These are phyloP conservation scores for Nipponia nippon DNA, from an alignment of 2,113 vertebrate species.

Conservation along the genomic window DNA sequence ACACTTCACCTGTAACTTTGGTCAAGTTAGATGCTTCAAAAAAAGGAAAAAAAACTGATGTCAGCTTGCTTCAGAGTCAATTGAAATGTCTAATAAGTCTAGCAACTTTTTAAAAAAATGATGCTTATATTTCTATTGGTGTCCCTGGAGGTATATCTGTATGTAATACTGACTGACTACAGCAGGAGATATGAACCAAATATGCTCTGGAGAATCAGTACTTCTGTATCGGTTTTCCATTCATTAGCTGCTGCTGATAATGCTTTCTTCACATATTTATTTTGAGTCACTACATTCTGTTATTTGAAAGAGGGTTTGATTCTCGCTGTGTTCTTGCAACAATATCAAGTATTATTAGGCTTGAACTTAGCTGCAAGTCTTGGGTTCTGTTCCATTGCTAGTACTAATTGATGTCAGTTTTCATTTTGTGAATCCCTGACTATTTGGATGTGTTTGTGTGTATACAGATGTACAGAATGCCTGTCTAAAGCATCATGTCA, in stretches of 20 bases:
- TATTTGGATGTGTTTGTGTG: background rate
- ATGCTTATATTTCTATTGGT: background rate
- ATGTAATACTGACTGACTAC: background rate
- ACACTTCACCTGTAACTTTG: background rate
- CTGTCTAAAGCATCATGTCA: constrained; percentile 33
- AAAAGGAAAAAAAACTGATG: background rate
- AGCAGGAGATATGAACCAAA: background rate
- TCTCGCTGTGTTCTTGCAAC: background rate
- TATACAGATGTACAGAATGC: background rate
- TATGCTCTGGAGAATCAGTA: background rate
- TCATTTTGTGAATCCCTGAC: background rate
- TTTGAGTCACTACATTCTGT: background rate
- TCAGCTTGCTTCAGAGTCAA: background rate
- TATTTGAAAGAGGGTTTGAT: background rate
- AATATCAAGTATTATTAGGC: background rate
- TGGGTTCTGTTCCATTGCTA: background rate
- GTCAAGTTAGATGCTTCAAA: background rate
- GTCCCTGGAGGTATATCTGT: background rate
- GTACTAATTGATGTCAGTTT: constrained; percentile 13
- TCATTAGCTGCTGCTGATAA: background rate
- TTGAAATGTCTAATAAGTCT: background rate
- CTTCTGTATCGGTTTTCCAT: background rate
- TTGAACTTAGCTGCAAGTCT: background rate
- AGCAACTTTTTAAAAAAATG: rapidly evolving
- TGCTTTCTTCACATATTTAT: background rate